Evolutionary conservation across 2,113 vertebrate genomes (phyloP).

Genomic region (Lasiurus cinereus): DNA sequence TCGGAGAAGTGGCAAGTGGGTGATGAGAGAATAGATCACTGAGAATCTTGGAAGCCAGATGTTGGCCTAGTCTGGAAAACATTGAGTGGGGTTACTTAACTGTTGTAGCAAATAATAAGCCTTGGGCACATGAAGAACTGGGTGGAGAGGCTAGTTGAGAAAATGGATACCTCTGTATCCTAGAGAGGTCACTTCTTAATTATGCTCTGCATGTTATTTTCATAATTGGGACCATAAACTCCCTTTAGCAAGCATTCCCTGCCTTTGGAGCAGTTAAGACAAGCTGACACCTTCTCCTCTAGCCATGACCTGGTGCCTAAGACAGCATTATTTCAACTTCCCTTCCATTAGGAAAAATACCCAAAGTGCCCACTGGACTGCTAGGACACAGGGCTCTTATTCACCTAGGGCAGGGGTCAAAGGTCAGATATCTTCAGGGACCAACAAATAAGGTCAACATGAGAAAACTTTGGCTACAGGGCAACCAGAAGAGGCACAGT

Average conservation of each 20-base stretch:
- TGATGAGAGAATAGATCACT: background rate
- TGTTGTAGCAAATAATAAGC: background rate
- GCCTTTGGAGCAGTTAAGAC: background rate
- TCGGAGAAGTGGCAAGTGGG: background rate
- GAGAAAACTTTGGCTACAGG: background rate
- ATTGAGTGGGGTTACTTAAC: background rate
- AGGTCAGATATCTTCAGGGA: background rate
- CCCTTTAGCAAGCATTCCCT: background rate
- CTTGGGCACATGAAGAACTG: background rate
- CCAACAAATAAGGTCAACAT: background rate
- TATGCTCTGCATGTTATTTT: background rate
- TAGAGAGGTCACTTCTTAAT: background rate
- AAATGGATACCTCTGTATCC: background rate
- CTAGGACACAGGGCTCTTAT: background rate
- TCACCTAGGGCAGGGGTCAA: slow-evolving; percentile 17
- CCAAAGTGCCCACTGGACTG: background rate
- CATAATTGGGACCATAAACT: background rate
- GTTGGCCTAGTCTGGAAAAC: background rate
- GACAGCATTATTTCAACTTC: slow-evolving; percentile 16
- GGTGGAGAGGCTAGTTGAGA: background rate
- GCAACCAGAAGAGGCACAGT: background rate
- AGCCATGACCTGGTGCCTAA: background rate
- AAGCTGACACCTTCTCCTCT: slow-evolving; percentile 4
- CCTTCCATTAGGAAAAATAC: slow-evolving; percentile 53
- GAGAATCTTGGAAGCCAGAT: background rate